A percentile compares a stretch with the other conserved stretches of the same genome.
Evolutionary conservation across 2,888 invertebrate genomes (phyloP).

Genomic region (Netelia fuscicornis): DNA sequence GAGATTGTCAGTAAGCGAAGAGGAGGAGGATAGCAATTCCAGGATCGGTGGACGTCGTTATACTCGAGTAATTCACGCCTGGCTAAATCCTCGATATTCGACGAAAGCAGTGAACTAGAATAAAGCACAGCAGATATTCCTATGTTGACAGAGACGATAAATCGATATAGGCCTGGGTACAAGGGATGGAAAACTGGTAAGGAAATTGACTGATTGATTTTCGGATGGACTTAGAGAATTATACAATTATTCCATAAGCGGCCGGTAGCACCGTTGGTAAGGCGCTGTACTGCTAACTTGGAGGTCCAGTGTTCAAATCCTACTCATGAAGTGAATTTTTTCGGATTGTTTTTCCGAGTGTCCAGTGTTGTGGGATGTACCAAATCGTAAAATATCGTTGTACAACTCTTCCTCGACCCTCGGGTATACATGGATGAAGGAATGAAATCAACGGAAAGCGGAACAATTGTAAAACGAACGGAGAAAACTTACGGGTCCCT

Average conservation of each 20-base stretch:
- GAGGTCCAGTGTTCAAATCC: too few relatives aligned
- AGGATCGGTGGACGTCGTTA: conserved; percentile 62
- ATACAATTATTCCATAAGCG: background rate
- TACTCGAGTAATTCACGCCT: conserved; percentile 59
- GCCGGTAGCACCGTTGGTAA: too few relatives aligned
- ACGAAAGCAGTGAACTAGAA: conserved; percentile 9
- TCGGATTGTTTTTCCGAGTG: too few relatives aligned
- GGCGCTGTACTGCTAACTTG: too few relatives aligned
- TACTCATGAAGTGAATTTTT: too few relatives aligned
- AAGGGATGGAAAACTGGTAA: background rate
- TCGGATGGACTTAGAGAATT: conserved; percentile 2
- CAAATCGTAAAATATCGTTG: too few relatives aligned
- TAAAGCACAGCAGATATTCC: background rate
- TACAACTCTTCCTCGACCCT: too few relatives aligned
- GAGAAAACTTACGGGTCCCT: too few relatives aligned
- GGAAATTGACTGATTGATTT: conserved; percentile 6
- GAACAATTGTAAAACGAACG: too few relatives aligned
- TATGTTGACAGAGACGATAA: background rate
- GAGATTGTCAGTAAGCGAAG: background rate
- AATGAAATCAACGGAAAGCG: too few relatives aligned
- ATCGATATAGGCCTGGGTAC: background rate
- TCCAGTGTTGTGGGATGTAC: too few relatives aligned
- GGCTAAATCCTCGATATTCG: conserved; percentile 60
- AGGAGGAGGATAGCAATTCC: conserved; percentile 47
- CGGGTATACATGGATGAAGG: too few relatives aligned